These are phyloP conservation scores for Ceyx melanurus DNA, from an alignment of 2,113 vertebrate genomes.

Conservation along the genomic window DNA sequence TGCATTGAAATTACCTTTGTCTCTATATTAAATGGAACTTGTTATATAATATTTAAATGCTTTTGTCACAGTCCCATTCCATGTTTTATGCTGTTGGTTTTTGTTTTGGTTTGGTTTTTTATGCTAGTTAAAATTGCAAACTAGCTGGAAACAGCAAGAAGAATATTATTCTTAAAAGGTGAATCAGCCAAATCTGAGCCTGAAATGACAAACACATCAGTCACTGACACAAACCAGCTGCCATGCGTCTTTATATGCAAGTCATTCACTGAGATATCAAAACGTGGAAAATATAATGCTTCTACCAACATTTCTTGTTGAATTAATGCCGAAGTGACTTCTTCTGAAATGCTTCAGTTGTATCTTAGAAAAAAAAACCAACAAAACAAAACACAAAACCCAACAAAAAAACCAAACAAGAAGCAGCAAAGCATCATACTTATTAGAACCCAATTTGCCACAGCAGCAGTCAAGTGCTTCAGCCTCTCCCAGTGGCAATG, in stretches of 20 bases:
- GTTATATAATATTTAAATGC: neutral
- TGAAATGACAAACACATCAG: constrained; percentile 52
- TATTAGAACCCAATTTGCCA: constrained; percentile 83
- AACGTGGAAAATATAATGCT: constrained; percentile 72
- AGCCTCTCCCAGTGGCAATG: constrained; percentile 71
- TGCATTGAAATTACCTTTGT: neutral
- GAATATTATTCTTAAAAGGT: constrained; percentile 46
- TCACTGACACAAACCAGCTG: constrained; percentile 66
- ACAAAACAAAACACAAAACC: no score
- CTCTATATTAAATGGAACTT: neutral
- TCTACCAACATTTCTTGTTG: constrained; percentile 69
- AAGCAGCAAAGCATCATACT: constrained; percentile 77
- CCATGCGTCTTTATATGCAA: constrained; percentile 71
- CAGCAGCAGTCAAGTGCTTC: constrained; percentile 78
- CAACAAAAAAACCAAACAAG: constrained; percentile 36
- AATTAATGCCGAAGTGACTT: constrained; percentile 78
- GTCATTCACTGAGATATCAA: constrained; percentile 69
- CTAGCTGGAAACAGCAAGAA: neutral
- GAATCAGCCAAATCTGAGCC: constrained; percentile 16
- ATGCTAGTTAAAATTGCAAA: neutral
- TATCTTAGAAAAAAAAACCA: constrained; percentile 67
- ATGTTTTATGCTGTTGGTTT: neutral
- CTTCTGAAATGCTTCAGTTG: constrained; percentile 73
- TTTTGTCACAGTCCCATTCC: neutral
- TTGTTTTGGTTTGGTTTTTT: neutral